Evolutionary conservation across 2,113 vertebrate genomes (phyloP).

Genomic region (Platanista minor): DNA sequence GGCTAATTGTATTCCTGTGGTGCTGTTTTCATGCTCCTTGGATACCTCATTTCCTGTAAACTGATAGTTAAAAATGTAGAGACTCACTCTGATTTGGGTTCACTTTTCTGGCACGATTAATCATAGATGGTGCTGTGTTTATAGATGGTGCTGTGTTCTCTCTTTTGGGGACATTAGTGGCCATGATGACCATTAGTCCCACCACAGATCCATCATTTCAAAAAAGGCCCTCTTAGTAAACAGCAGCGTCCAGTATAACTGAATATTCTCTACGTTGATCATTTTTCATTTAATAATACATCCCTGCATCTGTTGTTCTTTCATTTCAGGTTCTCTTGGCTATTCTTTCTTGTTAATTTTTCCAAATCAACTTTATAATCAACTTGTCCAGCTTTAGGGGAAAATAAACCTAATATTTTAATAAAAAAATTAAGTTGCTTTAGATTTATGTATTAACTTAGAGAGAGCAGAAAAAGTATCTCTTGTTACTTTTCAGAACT

Average conservation of each 20-base stretch:
- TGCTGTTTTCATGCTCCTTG: neutral
- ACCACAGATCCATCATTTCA: neutral
- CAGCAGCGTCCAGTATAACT: neutral
- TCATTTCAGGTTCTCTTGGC: neutral
- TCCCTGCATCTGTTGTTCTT: neutral
- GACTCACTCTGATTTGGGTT: neutral
- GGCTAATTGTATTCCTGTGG: neutral
- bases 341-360: neutral
- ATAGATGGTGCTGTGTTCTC: neutral
- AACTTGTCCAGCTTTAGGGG: neutral
- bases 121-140: neutral
- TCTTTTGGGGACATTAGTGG: neutral
- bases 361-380: neutral
- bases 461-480: neutral
- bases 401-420: neutral
- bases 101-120: neutral
- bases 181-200: no score
- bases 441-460: neutral
- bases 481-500: neutral
- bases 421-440: neutral
- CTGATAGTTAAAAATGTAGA: neutral
- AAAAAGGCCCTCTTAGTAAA: neutral
- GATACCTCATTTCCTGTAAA: neutral
- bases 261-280: neutral
- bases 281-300: neutral